phyloP scores from a whole-genome alignment of 2,113 vertebrate species.

The Origma solitaria region DNA sequence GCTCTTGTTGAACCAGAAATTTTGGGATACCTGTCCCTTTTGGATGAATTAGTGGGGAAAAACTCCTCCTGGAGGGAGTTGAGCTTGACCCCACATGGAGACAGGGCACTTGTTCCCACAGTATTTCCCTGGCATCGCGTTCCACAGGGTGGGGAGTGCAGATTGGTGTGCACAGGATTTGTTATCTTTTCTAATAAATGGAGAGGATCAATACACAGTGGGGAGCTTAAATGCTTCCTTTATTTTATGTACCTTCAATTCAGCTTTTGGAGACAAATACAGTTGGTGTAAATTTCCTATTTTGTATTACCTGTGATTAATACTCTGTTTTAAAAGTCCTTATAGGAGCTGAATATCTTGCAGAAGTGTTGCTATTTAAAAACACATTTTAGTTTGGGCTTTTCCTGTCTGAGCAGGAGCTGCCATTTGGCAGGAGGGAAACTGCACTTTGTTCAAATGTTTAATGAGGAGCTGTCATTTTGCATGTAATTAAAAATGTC shows the following conservation, averaged over 20 bases:
- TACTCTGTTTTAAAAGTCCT: neutral
- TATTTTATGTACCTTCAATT: neutral
- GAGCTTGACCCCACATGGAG: fast-evolving
- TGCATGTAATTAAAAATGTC: neutral
- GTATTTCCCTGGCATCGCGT: neutral
- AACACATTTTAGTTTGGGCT: neutral
- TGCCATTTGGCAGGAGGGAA: neutral
- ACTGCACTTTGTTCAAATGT: neutral
- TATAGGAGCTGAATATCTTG: neutral
- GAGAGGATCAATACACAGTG: neutral
- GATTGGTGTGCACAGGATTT: neutral
- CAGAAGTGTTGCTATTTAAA: neutral
- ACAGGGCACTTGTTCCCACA: neutral
- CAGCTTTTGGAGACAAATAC: neutral
- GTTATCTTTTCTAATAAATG: neutral
- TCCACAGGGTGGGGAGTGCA: neutral
- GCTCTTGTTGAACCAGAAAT: too few relatives aligned
- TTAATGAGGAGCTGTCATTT: neutral
- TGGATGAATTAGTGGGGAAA: neutral
- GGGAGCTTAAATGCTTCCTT: neutral
- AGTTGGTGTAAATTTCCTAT: neutral
- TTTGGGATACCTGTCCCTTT: neutral
- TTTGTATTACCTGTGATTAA: neutral
- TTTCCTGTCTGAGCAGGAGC: neutral
- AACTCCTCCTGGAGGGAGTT: neutral